These are phyloP conservation scores for Ataeniobius toweri DNA, from an alignment of 2,797 vertebrate species.

Conservation along the genomic window DNA sequence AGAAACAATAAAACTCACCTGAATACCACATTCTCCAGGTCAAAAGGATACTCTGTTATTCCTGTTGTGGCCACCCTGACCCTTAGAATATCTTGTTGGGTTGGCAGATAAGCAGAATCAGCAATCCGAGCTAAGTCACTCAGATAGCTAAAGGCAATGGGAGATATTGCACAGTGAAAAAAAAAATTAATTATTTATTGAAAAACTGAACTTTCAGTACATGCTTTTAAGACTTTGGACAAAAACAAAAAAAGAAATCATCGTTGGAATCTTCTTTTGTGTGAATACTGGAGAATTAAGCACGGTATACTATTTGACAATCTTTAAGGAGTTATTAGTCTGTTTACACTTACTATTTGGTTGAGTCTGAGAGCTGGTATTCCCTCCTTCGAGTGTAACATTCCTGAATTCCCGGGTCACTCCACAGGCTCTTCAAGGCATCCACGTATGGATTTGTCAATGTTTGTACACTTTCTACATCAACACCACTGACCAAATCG, in stretches of 20 bases:
- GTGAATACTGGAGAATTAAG: conserved; percentile 30
- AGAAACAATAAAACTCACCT: conserved; percentile 71
- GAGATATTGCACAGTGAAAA: conserved; percentile 12
- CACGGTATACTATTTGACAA: conserved; percentile 50
- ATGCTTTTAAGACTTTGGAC: conserved; percentile 22
- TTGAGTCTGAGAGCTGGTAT: conserved; percentile 95
- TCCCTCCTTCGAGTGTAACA: conserved; percentile 93
- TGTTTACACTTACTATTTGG: conserved; percentile 93
- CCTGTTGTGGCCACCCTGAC: conserved; percentile 86
- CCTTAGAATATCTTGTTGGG: conserved; percentile 87
- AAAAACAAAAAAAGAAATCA: conserved; percentile 8
- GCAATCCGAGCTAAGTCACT: conserved; percentile 82
- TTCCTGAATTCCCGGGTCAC: conserved; percentile 93
- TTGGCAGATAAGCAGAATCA: conserved; percentile 78
- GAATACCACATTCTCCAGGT: conserved; percentile 87
- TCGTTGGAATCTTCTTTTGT: conserved; percentile 2
- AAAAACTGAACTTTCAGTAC: background rate
- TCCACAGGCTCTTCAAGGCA: conserved; percentile 95
- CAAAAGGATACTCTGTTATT: conserved; percentile 87
- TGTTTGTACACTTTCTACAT: conserved; percentile 88
- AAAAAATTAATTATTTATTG: background rate
- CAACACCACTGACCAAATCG: conserved; percentile 84
- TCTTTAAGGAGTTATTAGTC: conserved; percentile 17
- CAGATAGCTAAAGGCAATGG: conserved; percentile 79
- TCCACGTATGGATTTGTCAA: conserved; percentile 87